Evolutionary conservation across 2,113 vertebrate species (phyloP).

Genomic region (Mirounga angustirostris): DNA sequence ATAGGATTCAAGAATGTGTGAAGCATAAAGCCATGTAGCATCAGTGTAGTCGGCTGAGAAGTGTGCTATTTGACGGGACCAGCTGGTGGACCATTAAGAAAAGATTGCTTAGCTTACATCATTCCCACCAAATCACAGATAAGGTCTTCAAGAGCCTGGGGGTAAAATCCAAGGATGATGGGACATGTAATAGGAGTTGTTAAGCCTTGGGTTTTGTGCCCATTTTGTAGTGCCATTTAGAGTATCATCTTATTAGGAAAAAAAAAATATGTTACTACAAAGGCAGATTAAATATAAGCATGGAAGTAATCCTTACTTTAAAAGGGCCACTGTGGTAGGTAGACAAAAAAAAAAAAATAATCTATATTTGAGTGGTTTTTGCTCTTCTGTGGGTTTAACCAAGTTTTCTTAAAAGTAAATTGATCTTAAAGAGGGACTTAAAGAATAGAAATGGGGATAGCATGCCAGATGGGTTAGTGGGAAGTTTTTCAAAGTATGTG

Average conservation of each 20-base stretch:
- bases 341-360: not conserved
- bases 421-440: not conserved
- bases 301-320: not conserved
- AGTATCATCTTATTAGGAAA: not conserved
- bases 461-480: constrained; percentile 54
- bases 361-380: constrained; percentile 24
- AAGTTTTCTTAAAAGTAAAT: constrained; percentile 59
- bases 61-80: not conserved
- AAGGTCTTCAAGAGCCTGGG: not conserved
- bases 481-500: constrained; percentile 15
- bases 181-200: not conserved
- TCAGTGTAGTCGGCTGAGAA: not conserved
- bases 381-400: constrained; percentile 12
- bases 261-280: not conserved
- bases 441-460: constrained; percentile 15
- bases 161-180: not conserved
- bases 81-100: not conserved
- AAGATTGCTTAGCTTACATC: not conserved
- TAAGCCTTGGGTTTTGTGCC: not conserved
- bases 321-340: not conserved
- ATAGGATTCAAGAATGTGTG: not conserved
- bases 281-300: not conserved
- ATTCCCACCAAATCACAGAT: not conserved
- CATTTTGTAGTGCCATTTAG: constrained; percentile 15
- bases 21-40: not conserved